A percentile compares a stretch with the other conserved stretches of the same genome.
Conservation (phyloP, 2,113 vertebrate genomes). For the Lophius piscatorius region DNA sequence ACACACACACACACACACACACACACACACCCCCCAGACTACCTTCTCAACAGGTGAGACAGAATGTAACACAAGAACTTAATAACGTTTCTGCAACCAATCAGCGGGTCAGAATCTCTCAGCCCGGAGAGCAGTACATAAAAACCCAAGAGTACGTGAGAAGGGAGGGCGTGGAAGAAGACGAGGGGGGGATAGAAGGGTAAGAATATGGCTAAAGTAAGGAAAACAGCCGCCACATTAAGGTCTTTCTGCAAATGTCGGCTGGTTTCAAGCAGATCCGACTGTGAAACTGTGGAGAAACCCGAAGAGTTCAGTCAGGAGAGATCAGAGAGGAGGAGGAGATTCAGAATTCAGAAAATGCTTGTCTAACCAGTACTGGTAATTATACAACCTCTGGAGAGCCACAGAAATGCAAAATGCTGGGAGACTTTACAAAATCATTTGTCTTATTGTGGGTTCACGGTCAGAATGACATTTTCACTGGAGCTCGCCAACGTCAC, state of each 20-base stretch:
- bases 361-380: slow-evolving; percentile 49
- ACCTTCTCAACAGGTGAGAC: slow-evolving; percentile 55
- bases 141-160: slow-evolving; percentile 10
- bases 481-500: slow-evolving; percentile 38
- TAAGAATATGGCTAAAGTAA: slow-evolving; percentile 25
- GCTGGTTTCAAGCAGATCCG: slow-evolving; percentile 8
- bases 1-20: slow-evolving; percentile 49
- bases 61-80: slow-evolving; percentile 47
- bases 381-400: slow-evolving; percentile 58
- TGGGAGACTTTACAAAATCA: slow-evolving; percentile 33
- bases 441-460: slow-evolving; percentile 31
- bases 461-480: slow-evolving; percentile 51
- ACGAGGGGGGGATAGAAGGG: neutral
- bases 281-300: neutral
- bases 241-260: slow-evolving; percentile 3
- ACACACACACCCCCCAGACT: slow-evolving; percentile 55
- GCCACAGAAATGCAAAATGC: slow-evolving; percentile 44
- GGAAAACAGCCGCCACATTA: slow-evolving; percentile 25
- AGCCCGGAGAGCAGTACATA: no score
- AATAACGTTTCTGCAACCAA: slow-evolving; percentile 4
- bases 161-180: neutral
- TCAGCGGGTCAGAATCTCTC: no score
- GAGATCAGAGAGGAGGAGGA: neutral
- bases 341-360: slow-evolving; percentile 48
- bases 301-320: slow-evolving; percentile 31